Conservation (phyloP, 1,140 invertebrate species). For the Trichonephila inaurata region DNA sequence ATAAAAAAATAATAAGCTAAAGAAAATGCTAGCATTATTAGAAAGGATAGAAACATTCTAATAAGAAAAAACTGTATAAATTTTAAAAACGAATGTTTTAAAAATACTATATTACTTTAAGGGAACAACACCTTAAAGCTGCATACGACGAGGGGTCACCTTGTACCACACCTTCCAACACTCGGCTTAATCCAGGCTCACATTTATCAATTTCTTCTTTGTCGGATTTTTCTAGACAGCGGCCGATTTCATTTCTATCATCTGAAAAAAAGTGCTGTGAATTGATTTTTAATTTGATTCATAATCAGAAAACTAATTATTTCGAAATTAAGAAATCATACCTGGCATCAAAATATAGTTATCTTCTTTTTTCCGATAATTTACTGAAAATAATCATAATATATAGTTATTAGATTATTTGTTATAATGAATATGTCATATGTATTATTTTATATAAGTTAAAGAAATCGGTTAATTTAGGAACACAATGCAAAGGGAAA, state of each 20-base stretch:
- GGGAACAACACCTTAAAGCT: background rate
- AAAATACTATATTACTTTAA: background rate
- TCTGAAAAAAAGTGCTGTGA: background rate
- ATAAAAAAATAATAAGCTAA: no score
- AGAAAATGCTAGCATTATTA: no score
- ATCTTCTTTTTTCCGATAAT: background rate
- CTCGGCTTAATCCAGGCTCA: background rate
- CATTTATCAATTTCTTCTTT: background rate
- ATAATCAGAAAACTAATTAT: background rate
- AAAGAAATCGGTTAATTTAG: no score
- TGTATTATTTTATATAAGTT: no score
- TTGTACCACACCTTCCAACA: background rate
- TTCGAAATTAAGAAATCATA: background rate
- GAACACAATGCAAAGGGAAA: no score
- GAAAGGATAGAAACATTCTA: no score
- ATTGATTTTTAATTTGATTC: no score
- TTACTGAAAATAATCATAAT: background rate
- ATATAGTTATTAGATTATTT: background rate
- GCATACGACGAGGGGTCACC: background rate
- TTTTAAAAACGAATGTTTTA: background rate
- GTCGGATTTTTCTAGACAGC: background rate
- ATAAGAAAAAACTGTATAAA: background rate
- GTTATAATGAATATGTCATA: no score
- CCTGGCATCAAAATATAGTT: background rate
- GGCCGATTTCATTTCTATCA: background rate